Percentiles rank a stretch among this genome's conserved stretches.
Evolutionary conservation across 2,888 invertebrate species (phyloP).

Genomic region (Melipona bicolor): DNA sequence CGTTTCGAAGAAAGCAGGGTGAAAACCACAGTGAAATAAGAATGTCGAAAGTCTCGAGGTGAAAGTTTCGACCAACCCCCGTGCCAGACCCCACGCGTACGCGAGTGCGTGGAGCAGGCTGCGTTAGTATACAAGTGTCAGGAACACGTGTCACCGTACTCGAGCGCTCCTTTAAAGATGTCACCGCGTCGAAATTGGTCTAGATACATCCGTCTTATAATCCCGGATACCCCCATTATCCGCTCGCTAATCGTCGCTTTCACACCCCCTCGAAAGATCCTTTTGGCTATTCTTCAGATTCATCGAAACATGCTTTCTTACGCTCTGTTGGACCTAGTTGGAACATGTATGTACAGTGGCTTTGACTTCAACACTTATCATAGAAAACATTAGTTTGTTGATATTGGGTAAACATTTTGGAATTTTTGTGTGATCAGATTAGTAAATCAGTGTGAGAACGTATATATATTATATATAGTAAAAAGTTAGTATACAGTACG

Average conservation of each 20-base stretch:
- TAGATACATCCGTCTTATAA: slow-evolving; percentile 59
- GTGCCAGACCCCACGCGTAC: slow-evolving; percentile 7
- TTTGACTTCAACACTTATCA: too few species aligned
- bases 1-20: slow-evolving; percentile 62
- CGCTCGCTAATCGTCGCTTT: neutral
- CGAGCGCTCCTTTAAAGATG: slow-evolving; percentile 72
- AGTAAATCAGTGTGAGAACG: too few species aligned
- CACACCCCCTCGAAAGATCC: too few species aligned
- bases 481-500: too few species aligned
- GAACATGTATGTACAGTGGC: too few species aligned
- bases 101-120: slow-evolving; percentile 27
- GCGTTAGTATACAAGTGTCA: slow-evolving; percentile 77
- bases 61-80: slow-evolving; percentile 40
- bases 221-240: slow-evolving; percentile 26
- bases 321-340: too few species aligned
- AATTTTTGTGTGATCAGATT: too few species aligned
- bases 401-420: too few species aligned
- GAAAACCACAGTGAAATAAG: slow-evolving; percentile 75
- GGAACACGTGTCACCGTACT: slow-evolving; percentile 76
- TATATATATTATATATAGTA: too few species aligned
- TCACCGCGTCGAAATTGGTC: slow-evolving; percentile 67
- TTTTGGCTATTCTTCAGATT: too few species aligned
- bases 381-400: too few species aligned
- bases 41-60: slow-evolving; percentile 74
- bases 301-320: too few species aligned